These are phyloP conservation scores for Halcyon badia DNA, from an alignment of 2,797 vertebrate genomes.

Conservation along the genomic window DNA sequence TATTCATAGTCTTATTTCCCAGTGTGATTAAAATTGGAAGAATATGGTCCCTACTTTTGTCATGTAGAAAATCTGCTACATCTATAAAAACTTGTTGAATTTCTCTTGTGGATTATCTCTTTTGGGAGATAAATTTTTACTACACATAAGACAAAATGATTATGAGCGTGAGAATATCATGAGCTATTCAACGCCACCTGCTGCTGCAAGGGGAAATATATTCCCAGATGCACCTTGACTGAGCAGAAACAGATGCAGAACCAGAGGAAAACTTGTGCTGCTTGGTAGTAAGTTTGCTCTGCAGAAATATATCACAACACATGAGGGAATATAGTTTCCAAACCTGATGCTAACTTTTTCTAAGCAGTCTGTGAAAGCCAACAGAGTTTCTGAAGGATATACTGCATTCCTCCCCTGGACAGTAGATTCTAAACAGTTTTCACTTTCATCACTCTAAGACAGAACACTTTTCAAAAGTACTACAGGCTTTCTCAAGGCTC, in stretches of 20 bases:
- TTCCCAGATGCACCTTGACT: conserved; percentile 54
- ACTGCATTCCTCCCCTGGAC: neutral
- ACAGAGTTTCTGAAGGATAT: neutral
- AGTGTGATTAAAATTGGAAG: neutral
- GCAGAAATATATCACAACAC: neutral
- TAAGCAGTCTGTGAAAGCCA: neutral
- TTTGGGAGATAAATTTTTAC: neutral
- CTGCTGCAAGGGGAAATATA: conserved; percentile 57
- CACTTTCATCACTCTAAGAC: neutral
- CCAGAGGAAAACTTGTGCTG: neutral
- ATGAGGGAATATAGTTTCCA: neutral
- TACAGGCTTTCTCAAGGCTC: neutral
- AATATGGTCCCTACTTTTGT: neutral
- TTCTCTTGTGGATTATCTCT: neutral
- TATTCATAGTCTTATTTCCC: neutral
- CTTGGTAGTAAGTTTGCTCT: neutral
- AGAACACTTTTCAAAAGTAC: neutral
- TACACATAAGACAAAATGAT: neutral
- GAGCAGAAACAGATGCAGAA: conserved; percentile 26
- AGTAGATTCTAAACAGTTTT: neutral
- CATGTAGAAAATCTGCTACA: neutral
- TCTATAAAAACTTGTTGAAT: neutral
- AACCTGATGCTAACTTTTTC: neutral
- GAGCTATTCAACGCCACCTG: conserved; percentile 62
- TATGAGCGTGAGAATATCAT: neutral